Percentiles rank a stretch among this genome's conserved stretches.
Evolutionary conservation across 2,888 invertebrate species (phyloP).

Genomic region (Phengaris arion): DNA sequence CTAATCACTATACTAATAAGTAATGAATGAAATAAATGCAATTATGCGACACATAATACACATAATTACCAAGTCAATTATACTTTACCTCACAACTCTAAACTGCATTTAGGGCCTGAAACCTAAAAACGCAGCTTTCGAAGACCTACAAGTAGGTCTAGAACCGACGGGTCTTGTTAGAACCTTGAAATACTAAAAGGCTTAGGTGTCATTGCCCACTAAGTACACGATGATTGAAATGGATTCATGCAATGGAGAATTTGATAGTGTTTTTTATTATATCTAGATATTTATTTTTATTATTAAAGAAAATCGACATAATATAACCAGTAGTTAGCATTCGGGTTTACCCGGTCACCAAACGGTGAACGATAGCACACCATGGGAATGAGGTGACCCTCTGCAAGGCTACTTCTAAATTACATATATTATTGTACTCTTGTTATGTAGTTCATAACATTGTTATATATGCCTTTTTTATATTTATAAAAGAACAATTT

Average conservation of each 20-base stretch:
- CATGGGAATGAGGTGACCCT: too few species aligned
- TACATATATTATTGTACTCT: too few species aligned
- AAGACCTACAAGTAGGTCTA: slow-evolving; percentile 18
- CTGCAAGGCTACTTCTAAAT: too few species aligned
- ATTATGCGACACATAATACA: background rate
- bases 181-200: slow-evolving; percentile 13
- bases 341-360: too few species aligned
- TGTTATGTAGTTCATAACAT: too few species aligned
- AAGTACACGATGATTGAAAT: background rate
- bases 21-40: background rate
- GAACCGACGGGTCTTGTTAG: background rate
- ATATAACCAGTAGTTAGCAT: too few species aligned
- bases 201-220: background rate
- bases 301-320: too few species aligned
- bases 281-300: background rate
- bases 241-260: background rate
- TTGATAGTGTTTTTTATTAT: background rate
- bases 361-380: too few species aligned
- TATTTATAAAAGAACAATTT: too few species aligned
- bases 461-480: too few species aligned
- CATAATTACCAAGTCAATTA: background rate
- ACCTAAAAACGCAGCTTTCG: slow-evolving; percentile 2
- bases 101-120: background rate
- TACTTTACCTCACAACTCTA: background rate
- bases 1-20: background rate